A percentile compares a stretch with the other conserved stretches of the same genome.
These are phyloP conservation scores for Zoanthus sansibaricus DNA, from an alignment of 92 coral and sea anemone genomes.

Conservation along the genomic window DNA sequence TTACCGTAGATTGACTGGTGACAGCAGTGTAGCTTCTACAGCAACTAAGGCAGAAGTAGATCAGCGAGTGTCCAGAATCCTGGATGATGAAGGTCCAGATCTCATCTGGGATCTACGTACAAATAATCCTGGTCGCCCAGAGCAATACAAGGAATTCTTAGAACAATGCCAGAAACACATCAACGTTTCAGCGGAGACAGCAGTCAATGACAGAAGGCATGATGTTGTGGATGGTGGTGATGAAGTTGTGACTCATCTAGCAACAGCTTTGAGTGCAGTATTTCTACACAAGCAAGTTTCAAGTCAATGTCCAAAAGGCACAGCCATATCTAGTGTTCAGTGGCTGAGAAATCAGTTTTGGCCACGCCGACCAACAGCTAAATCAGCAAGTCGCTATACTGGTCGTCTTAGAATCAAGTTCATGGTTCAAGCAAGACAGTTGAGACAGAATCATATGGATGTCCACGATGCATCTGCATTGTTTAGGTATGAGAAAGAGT, in stretches of 20 bases:
- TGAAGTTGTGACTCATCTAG: constrained; percentile 52
- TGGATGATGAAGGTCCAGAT: constrained; percentile 47
- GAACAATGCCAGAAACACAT: constrained; percentile 47
- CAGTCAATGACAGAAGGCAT: constrained; percentile 56
- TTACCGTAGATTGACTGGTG: constrained; percentile 46
- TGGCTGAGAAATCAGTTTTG: constrained; percentile 60
- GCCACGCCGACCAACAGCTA: constrained; percentile 56
- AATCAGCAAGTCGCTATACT: constrained; percentile 50
- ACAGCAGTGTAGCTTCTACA: constrained; percentile 38
- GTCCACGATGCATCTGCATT: constrained; percentile 62
- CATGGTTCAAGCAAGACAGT: constrained; percentile 60
- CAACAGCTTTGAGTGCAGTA: constrained; percentile 47
- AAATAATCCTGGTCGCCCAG: constrained; percentile 37
- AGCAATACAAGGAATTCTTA: constrained; percentile 29
- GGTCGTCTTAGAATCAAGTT: constrained; percentile 47
- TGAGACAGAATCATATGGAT: constrained; percentile 59
- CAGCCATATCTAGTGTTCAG: constrained; percentile 53
- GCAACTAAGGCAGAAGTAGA: constrained; percentile 51
- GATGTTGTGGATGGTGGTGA: constrained; percentile 25
- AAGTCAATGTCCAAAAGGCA: constrained; percentile 41
- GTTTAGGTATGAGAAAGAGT: constrained; percentile 40
- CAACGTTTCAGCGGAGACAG: constrained; percentile 44
- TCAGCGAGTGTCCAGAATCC: constrained; percentile 29
- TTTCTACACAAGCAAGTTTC: constrained; percentile 49
- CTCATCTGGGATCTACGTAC: constrained; percentile 45